Evolutionary conservation across 2,113 vertebrate species (phyloP).

Genomic region (Phaetusa simplex): DNA sequence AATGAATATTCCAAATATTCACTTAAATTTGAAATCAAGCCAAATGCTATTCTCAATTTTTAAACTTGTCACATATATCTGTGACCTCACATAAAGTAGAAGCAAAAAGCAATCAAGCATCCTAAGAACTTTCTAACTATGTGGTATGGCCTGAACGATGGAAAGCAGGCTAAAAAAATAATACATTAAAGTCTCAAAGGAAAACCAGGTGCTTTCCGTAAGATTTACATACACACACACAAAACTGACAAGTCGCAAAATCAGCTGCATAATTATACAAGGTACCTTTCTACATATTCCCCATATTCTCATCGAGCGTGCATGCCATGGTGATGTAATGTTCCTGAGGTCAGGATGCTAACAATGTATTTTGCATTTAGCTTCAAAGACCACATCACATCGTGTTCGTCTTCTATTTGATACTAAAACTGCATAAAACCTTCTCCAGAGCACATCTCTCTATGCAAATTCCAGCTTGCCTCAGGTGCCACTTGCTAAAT

Average conservation of each 20-base stretch:
- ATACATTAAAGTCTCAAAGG: background rate
- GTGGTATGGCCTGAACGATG: background rate
- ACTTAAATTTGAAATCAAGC: background rate
- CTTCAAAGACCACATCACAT: background rate
- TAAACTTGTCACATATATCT: background rate
- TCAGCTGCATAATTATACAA: background rate
- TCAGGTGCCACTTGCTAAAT: background rate
- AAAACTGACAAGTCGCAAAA: background rate
- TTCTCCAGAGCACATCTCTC: background rate
- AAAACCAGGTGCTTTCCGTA: background rate
- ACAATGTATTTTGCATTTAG: background rate
- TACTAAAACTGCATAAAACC: background rate
- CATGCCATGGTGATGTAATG: background rate
- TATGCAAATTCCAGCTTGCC: background rate
- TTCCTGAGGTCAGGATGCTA: background rate
- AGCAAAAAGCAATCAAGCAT: background rate
- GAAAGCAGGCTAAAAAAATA: background rate
- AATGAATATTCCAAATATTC: background rate
- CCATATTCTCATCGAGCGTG: background rate
- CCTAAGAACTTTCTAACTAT: background rate
- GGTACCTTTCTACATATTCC: background rate
- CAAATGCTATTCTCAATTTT: background rate
- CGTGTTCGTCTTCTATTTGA: background rate
- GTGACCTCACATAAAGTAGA: background rate
- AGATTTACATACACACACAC: background rate